Evolutionary conservation across 2,113 vertebrate species (phyloP), one percentile per base, ranked within the genome.

Genomic region (Ancistrus triradiatus): DNA sequence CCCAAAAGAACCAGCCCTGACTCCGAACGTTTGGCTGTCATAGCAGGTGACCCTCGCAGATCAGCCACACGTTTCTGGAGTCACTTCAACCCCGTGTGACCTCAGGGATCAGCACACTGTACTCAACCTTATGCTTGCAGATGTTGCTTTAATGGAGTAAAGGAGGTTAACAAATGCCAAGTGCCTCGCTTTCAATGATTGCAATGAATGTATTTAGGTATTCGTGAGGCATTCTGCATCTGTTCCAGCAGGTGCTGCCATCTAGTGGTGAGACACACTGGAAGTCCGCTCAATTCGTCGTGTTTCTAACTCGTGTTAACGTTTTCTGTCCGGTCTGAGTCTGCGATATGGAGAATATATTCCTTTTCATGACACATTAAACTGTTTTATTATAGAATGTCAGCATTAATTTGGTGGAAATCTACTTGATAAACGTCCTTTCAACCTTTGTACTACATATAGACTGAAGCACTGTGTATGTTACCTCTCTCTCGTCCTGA

Each of bases 181-280:
- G 50, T 18, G 4, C 8, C 25, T 28, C n/a, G 11, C 42, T 43
- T 14, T n/a, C 6, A 35, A 59, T 17, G 27, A 25, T 7, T 25
- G 38, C 33, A 35, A 17, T 7, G 22, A n/a, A n/a, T n/a, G n/a
- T n/a, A n/a, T n/a, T n/a, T n/a, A n/a, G n/a, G n/a, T n/a, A n/a
- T n/a, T n/a, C n/a, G n/a, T 42, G 13, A 42, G n/a, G 13, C 4
- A 42, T n/a, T 50, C 17, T 64, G 2, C 28, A 50, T 64, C 78
- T 68, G 6, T 2, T 75, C 47, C 79, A 75, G 80, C 55, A 78
- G 70, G 80, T 46, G 77, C 69, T 74, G 38, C 81, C 80, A 77
- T 78, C 82, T 79, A 71, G 72, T 84, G 84, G 73, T 42, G 43
- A 21, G 25, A 24, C 15, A 25, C 10, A 31, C 3, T 31, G 3